A percentile compares a stretch with the other conserved stretches of the same genome.
Conservation (phyloP, 2,797 vertebrate species). For the Halcyon chelicuti region DNA sequence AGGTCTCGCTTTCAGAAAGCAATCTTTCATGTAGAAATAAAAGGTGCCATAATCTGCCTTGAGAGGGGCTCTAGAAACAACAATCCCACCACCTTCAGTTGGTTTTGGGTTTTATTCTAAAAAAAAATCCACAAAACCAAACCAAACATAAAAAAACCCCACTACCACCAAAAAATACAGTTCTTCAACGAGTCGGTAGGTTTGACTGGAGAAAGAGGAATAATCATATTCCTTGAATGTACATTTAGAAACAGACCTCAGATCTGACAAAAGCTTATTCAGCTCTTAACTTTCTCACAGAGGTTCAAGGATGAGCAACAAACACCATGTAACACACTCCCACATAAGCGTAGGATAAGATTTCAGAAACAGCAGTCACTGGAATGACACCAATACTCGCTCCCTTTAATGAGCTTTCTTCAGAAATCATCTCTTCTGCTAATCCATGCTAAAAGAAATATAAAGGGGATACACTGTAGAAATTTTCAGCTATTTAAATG, state of each 20-base stretch:
- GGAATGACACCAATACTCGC: background rate
- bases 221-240: background rate
- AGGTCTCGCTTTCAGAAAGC: background rate
- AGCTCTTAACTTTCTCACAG: constrained; percentile 18
- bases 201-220: background rate
- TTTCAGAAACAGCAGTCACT: background rate
- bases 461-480: background rate
- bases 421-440: background rate
- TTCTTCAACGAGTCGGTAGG: background rate
- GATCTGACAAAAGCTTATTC: constrained; percentile 1
- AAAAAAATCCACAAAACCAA: background rate
- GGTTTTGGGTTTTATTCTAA: background rate
- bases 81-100: background rate
- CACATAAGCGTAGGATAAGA: background rate
- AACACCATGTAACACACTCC: constrained; percentile 5
- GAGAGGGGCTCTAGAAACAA: background rate
- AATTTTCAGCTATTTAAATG: background rate
- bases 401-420: background rate
- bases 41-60: background rate
- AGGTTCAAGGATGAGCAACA: constrained; percentile 43
- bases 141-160: background rate
- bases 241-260: background rate
- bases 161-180: background rate
- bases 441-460: background rate
- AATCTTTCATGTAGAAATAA: background rate